A percentile compares a stretch with the other conserved stretches of the same genome.
Conservation (phyloP, 2,797 vertebrate species). For the Cynopterus sphinx region DNA sequence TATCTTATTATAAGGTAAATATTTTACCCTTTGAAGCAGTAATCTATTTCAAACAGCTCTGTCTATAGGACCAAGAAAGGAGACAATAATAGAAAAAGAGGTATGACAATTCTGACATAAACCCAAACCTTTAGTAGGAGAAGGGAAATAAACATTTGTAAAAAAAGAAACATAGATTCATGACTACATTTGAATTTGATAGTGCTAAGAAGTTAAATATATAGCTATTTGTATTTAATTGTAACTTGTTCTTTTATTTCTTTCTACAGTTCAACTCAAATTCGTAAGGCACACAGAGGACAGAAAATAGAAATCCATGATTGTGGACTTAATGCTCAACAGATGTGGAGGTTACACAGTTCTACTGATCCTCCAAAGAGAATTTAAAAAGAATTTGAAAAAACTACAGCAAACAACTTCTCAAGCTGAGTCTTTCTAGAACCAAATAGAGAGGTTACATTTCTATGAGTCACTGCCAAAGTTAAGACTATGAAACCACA, state of each 20-base stretch:
- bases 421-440: not conserved
- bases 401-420: not conserved
- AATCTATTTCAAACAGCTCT: slow-evolving; percentile 30
- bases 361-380: not conserved
- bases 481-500: not conserved
- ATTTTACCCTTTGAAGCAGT: not conserved
- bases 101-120: not conserved
- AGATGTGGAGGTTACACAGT: slow-evolving; percentile 38
- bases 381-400: slow-evolving; percentile 41
- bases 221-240: slow-evolving; percentile 1
- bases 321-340: slow-evolving; percentile 48
- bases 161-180: slow-evolving; percentile 17
- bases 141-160: slow-evolving; percentile 17
- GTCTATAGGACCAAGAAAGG: not conserved
- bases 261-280: slow-evolving; percentile 33
- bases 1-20: slow-evolving; percentile 31
- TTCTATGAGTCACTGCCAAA: not conserved
- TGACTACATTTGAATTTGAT: not conserved
- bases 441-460: not conserved
- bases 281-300: slow-evolving; percentile 31
- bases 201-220: slow-evolving; percentile 29
- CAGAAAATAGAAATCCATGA: slow-evolving; percentile 37
- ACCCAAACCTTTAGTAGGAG: not conserved
- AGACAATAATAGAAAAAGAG: not conserved
- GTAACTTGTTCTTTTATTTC: not conserved